Evolutionary conservation across 2,888 invertebrate species (phyloP).

Genomic region (Habrosyne pyritoides): DNA sequence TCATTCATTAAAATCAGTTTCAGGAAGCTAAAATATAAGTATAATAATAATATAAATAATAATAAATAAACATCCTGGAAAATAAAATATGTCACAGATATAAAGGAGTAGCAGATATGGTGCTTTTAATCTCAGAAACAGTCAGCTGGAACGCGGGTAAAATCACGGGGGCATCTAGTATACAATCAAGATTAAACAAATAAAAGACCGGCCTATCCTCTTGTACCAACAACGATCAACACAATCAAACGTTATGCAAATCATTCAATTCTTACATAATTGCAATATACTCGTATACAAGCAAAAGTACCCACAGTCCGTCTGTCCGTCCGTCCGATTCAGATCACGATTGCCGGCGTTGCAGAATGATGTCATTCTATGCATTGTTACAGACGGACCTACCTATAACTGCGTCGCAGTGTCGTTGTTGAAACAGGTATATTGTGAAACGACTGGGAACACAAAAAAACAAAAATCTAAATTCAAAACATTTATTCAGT

Average conservation of each 20-base stretch:
- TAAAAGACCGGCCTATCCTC: neutral
- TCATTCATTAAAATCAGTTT: too few relatives aligned
- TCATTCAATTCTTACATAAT: neutral
- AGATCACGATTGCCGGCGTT: slow-evolving; percentile 36
- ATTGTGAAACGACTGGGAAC: neutral
- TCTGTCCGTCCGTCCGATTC: slow-evolving; percentile 39
- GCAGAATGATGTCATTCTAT: slow-evolving; percentile 42
- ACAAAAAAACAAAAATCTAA: too few relatives aligned
- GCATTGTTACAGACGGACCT: slow-evolving; percentile 38
- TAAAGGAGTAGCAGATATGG: neutral
- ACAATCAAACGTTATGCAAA: neutral
- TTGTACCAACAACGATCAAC: neutral
- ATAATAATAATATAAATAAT: too few relatives aligned
- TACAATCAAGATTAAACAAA: too few relatives aligned
- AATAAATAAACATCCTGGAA: too few relatives aligned
- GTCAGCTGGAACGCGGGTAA: too few relatives aligned
- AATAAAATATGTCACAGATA: too few relatives aligned
- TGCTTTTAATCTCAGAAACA: too few relatives aligned
- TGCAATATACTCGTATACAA: slow-evolving; percentile 19
- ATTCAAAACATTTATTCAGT: too few relatives aligned
- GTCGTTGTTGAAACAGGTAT: neutral
- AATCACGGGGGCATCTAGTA: too few relatives aligned
- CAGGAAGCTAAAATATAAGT: too few relatives aligned
- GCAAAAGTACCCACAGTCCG: slow-evolving; percentile 15
- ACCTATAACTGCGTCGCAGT: slow-evolving; percentile 17